Conservation (phyloP, 2,797 vertebrate species). For the Hippopotamyrus pictus region DNA sequence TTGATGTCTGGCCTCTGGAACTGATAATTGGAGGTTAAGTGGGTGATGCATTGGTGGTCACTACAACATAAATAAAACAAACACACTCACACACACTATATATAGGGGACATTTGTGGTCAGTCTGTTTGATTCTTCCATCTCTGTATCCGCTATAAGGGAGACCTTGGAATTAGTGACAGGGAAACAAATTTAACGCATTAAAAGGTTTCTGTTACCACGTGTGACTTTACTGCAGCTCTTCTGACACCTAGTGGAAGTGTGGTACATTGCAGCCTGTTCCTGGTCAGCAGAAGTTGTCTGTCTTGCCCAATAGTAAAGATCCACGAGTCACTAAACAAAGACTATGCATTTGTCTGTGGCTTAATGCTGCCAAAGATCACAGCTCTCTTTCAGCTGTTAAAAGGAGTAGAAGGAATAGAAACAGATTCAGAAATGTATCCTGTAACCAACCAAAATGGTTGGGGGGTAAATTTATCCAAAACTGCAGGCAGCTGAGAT, state of each 20-base stretch:
- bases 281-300: background rate
- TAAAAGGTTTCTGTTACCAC: background rate
- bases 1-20: background rate
- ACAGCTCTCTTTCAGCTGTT: background rate
- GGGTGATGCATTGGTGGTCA: background rate
- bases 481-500: background rate
- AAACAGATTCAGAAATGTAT: background rate
- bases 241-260: background rate
- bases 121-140: background rate
- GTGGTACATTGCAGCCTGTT: background rate
- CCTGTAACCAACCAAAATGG: background rate
- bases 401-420: background rate
- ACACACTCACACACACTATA: background rate
- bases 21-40: background rate
- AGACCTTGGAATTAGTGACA: background rate
- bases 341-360: background rate
- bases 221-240: background rate
- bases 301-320: background rate
- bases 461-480: background rate
- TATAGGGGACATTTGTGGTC: background rate
- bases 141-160: background rate
- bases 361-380: background rate
- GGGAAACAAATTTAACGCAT: background rate
- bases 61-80: background rate
- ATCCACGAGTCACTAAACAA: background rate